Conservation (phyloP, 2,888 invertebrate species). For the Drosophila rellima region DNA sequence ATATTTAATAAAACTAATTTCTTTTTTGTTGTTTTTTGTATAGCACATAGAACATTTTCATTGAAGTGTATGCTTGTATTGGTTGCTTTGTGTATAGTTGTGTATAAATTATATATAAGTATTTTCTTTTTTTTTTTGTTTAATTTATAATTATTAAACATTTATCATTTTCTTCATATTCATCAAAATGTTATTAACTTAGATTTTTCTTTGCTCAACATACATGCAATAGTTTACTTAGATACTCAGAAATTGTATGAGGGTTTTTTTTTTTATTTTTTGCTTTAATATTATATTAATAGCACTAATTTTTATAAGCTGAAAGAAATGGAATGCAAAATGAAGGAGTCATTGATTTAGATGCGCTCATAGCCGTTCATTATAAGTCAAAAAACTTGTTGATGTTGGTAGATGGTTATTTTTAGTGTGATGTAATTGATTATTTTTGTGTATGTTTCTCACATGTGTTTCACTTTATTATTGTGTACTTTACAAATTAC, state of each 20-base stretch:
- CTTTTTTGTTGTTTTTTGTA: constrained; percentile 28
- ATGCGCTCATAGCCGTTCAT: constrained; percentile 42
- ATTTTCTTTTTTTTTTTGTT: constrained; percentile 25
- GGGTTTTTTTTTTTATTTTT: constrained; percentile 6
- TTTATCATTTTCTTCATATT: constrained; percentile 36
- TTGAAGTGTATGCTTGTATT: constrained; percentile 52
- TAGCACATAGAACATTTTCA: constrained; percentile 61
- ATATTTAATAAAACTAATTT: constrained; percentile 63
- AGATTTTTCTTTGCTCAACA: constrained; percentile 43
- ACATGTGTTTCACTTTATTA: constrained; percentile 22
- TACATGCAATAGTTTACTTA: constrained; percentile 56
- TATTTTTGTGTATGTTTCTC: constrained; percentile 21
- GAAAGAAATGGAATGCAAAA: constrained; percentile 48
- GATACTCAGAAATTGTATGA: constrained; percentile 34
- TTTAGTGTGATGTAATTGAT: constrained; percentile 10
- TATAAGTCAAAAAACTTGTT: constrained; percentile 26
- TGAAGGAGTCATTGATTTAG: constrained; percentile 37
- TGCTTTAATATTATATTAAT: constrained; percentile 13
- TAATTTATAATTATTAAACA: constrained; percentile 40
- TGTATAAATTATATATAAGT: constrained; percentile 56
- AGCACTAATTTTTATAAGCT: constrained; percentile 24
- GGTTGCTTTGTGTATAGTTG: constrained; percentile 57
- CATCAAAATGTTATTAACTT: constrained; percentile 25
- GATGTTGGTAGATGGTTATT: constrained; percentile 10
- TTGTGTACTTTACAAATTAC: constrained; percentile 39